Percentiles rank a stretch among this genome's conserved stretches.
Evolutionary conservation across 2,888 invertebrate species (phyloP).

Genomic region (Tipula helvola): DNA sequence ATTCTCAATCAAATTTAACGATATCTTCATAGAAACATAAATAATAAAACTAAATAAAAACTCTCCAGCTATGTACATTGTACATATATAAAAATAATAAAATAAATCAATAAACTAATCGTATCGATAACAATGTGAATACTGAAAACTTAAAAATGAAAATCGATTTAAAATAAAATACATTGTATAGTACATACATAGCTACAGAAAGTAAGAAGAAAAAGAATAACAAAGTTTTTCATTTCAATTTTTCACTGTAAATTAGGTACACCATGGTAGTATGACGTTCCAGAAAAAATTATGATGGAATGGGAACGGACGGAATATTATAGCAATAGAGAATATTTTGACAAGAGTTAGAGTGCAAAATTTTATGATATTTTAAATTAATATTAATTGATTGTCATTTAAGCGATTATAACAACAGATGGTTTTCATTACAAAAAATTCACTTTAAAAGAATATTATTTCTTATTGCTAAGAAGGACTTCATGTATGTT

Average conservation of each 20-base stretch:
- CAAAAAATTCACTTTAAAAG: not conserved
- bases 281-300: not conserved
- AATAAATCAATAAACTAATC: not conserved
- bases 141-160: not conserved
- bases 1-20: not conserved
- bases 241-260: not conserved
- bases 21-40: not conserved
- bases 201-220: not conserved
- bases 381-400: conserved; percentile 4
- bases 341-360: not conserved
- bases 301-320: not conserved
- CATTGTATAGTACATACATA: not conserved
- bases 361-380: not conserved
- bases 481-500: not conserved
- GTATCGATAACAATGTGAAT: not conserved
- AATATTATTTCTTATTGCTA: not conserved
- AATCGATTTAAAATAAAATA: not conserved
- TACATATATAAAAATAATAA: not conserved
- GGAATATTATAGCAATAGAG: not conserved
- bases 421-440: not conserved
- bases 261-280: not conserved
- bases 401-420: not conserved
- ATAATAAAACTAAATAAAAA: not conserved
- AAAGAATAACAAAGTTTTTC: not conserved
- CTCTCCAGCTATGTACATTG: not conserved